Evolutionary conservation across 2,797 vertebrate species (phyloP).

Genomic region (Pangasius krempfi): DNA sequence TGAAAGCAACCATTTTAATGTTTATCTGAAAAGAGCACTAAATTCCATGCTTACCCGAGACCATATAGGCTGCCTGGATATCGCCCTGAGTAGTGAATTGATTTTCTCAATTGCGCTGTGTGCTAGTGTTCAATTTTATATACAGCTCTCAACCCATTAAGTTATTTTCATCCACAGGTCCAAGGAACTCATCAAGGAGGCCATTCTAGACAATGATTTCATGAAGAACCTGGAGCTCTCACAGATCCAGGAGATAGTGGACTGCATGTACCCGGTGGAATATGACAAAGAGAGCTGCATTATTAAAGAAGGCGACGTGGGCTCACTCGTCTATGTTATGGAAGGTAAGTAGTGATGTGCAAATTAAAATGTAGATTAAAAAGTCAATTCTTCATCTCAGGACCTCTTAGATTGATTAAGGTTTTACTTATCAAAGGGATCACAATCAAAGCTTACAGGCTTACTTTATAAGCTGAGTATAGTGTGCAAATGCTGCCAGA

Average conservation of each 20-base stretch:
- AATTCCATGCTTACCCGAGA: not conserved
- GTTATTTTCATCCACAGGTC: constrained; percentile 75
- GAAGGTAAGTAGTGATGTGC: constrained; percentile 80
- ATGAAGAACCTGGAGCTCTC: constrained; percentile 99
- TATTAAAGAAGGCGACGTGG: constrained; percentile 98
- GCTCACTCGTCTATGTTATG: constrained; percentile 98
- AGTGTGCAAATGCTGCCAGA: not conserved
- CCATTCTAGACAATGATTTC: constrained; percentile 98
- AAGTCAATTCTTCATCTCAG: not conserved
- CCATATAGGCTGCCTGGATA: not conserved
- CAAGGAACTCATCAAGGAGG: constrained; percentile 97
- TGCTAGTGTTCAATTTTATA: not conserved
- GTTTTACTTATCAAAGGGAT: not conserved
- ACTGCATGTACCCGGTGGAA: constrained; percentile 99
- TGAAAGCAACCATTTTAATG: not conserved
- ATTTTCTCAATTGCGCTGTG: not conserved
- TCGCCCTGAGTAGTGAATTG: not conserved
- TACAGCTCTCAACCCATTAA: not conserved
- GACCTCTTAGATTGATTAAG: not conserved
- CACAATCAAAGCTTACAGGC: not conserved
- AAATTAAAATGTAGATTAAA: not conserved
- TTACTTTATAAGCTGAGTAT: not conserved
- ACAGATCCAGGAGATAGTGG: constrained; percentile 99
- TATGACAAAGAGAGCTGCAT: constrained; percentile 98
- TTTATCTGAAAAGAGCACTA: not conserved